Conservation (phyloP, 1,140 invertebrate species). For the Microplitis demolitor region DNA sequence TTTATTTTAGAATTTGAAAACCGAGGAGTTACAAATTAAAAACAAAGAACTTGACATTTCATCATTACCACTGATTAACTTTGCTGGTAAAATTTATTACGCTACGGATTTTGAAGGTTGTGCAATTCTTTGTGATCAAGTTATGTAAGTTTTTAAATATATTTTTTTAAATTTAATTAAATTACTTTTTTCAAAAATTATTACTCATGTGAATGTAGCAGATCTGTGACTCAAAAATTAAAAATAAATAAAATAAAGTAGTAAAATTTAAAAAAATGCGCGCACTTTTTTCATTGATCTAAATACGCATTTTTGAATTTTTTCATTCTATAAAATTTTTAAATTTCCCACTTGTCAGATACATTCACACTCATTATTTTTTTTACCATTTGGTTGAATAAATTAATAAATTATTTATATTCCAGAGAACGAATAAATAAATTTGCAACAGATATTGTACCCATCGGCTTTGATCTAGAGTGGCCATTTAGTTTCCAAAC, state of each 20-base stretch:
- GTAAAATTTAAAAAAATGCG: too few relatives aligned
- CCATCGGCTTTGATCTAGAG: constrained; percentile 69
- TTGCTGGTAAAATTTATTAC: constrained; percentile 62
- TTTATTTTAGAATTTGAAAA: constrained; percentile 5
- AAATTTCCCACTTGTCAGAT: too few relatives aligned
- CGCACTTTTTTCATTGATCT: too few relatives aligned
- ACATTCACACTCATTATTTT: too few relatives aligned
- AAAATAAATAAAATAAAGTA: too few relatives aligned
- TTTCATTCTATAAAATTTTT: too few relatives aligned
- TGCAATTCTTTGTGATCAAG: constrained; percentile 60
- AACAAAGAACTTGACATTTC: constrained; percentile 10
- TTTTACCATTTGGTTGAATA: not conserved
- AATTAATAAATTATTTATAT: constrained; percentile 25
- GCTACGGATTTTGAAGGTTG: constrained; percentile 59
- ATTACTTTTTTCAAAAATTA: not conserved
- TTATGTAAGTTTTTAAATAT: constrained; percentile 55
- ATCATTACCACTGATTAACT: constrained; percentile 53
- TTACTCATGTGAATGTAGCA: too few relatives aligned
- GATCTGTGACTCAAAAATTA: too few relatives aligned
- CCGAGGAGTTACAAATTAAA: not conserved
- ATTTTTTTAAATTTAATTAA: not conserved
- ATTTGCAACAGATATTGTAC: constrained; percentile 47
- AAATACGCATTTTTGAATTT: too few relatives aligned
- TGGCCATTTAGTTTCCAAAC: constrained; percentile 70
- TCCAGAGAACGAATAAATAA: constrained; percentile 59